These are phyloP conservation scores for Ifrita kowaldi DNA, from an alignment of 2,113 vertebrate species.

Conservation along the genomic window DNA sequence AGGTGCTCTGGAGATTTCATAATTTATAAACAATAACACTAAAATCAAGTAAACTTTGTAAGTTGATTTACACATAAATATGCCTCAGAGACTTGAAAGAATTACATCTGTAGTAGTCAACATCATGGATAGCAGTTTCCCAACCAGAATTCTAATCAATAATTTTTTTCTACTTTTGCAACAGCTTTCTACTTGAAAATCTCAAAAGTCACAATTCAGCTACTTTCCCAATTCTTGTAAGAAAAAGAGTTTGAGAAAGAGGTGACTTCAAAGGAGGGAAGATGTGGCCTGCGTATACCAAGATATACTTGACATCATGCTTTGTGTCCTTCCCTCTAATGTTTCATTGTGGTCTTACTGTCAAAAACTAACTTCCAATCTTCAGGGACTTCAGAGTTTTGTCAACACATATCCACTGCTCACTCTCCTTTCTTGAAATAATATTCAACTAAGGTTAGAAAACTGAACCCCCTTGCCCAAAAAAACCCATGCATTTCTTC, in stretches of 20 bases:
- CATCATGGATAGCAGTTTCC: not conserved
- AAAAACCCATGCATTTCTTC: not conserved
- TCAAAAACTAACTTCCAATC: not conserved
- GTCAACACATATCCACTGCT: not conserved
- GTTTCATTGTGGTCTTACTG: not conserved
- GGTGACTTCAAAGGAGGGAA: not conserved
- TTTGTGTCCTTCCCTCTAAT: not conserved
- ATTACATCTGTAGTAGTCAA: not conserved
- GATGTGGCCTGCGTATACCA: rapidly evolving
- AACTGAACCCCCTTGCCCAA: not conserved
- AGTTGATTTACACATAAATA: not conserved
- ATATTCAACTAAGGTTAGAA: not conserved
- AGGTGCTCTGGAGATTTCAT: not conserved
- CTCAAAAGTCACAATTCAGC: not conserved
- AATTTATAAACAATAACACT: not conserved
- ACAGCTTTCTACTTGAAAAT: not conserved
- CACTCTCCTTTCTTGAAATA: not conserved
- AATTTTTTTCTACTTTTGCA: not conserved
- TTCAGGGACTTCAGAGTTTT: not conserved
- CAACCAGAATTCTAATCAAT: not conserved
- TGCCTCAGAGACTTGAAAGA: not conserved
- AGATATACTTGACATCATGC: not conserved
- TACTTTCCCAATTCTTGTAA: not conserved
- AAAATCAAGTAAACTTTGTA: not conserved
- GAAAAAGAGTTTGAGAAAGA: not conserved